Conservation (phyloP, 2,888 invertebrate species). For the Ochropleura leucogaster region DNA sequence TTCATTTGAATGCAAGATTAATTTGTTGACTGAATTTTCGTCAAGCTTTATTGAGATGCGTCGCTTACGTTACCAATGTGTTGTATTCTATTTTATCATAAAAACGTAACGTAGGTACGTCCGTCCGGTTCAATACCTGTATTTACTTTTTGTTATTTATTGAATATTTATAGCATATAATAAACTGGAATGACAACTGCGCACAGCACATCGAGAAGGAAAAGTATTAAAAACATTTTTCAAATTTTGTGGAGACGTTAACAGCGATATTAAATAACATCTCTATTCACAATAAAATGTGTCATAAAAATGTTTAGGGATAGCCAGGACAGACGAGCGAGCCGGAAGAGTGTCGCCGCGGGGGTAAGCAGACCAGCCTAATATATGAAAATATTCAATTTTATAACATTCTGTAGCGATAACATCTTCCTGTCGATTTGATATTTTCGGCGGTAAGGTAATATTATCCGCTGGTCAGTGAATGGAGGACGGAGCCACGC, state of each 20-base stretch:
- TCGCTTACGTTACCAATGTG: constrained; percentile 36
- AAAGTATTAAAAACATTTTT: constrained; percentile 74
- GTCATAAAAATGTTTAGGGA: constrained; percentile 78
- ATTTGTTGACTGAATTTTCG: constrained; percentile 56
- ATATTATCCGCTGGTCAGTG: constrained; percentile 84
- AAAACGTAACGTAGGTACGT: constrained; percentile 51
- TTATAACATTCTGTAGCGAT: constrained; percentile 88
- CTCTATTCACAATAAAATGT: constrained; percentile 87
- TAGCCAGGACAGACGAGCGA: constrained; percentile 60
- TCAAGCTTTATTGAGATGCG: constrained; percentile 40
- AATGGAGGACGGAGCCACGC: constrained; percentile 85
- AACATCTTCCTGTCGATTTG: constrained; percentile 90
- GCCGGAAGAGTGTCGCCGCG: constrained; percentile 83
- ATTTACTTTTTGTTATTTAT: constrained; percentile 71
- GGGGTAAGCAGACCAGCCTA: constrained; percentile 78
- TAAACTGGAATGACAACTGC: constrained; percentile 78
- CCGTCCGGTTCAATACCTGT: constrained; percentile 47
- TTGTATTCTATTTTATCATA: constrained; percentile 61
- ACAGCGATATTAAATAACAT: constrained; percentile 89
- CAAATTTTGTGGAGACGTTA: constrained; percentile 85
- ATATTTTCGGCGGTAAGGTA: constrained; percentile 90
- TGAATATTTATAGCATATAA: constrained; percentile 80
- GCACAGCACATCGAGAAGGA: constrained; percentile 71
- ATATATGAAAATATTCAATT: constrained; percentile 90
- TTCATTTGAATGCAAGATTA: constrained; percentile 58